A percentile compares a stretch with the other conserved stretches of the same genome.
These are phyloP conservation scores for Anas bahamensis DNA, from an alignment of 2,797 vertebrate genomes.

Conservation along the genomic window DNA sequence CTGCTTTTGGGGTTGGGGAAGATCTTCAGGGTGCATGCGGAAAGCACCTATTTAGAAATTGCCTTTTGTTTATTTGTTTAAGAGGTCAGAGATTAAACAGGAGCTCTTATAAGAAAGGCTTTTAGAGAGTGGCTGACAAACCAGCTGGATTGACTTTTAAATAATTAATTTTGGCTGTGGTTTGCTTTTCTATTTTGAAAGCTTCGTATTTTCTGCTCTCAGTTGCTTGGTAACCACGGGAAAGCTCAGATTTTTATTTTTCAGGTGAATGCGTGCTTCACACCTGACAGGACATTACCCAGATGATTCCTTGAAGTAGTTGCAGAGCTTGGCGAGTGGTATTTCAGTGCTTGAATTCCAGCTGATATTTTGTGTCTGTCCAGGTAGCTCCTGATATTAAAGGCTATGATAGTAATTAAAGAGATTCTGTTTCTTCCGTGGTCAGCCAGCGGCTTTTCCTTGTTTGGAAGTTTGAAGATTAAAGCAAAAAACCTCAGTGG, in stretches of 20 bases:
- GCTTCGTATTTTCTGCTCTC: conserved; percentile 25
- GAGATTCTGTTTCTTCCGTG: not conserved
- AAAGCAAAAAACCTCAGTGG: not conserved
- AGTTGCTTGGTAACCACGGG: conserved; percentile 59
- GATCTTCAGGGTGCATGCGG: not conserved
- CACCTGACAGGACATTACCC: not conserved
- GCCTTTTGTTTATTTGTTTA: conserved; percentile 12
- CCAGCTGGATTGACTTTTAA: conserved; percentile 45
- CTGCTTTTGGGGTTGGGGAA: not conserved
- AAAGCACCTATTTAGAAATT: not conserved
- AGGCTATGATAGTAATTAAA: not conserved
- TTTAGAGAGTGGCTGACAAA: conserved; percentile 37
- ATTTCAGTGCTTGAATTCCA: conserved; percentile 2
- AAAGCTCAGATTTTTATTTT: not conserved
- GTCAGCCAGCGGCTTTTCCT: not conserved
- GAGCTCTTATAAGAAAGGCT: not conserved
- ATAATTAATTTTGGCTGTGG: conserved; percentile 61
- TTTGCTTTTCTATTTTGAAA: conserved; percentile 59
- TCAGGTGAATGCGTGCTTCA: conserved; percentile 15
- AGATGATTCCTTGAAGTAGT: not conserved
- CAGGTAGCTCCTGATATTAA: not conserved
- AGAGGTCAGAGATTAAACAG: conserved; percentile 25
- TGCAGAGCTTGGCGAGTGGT: not conserved
- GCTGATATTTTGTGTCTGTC: not conserved
- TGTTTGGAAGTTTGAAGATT: not conserved